phyloP scores from a whole-genome alignment of 2,888 invertebrate genomes.

The Agrotis segetum region DNA sequence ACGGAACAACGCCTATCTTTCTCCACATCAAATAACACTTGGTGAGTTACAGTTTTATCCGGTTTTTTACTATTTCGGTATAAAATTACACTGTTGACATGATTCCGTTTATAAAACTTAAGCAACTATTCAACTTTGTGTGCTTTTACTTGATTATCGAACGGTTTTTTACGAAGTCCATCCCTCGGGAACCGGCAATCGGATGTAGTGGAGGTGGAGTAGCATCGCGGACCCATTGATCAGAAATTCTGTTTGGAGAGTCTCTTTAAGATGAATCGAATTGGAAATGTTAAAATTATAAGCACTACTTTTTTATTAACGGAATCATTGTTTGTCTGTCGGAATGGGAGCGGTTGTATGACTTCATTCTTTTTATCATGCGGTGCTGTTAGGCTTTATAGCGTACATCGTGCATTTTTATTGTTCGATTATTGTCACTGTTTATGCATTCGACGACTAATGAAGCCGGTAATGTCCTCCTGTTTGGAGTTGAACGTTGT shows the following conservation, averaged over 20 bases:
- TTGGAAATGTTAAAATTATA: slow-evolving; percentile 40
- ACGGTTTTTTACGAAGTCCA: slow-evolving; percentile 51
- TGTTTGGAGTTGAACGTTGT: slow-evolving; percentile 20
- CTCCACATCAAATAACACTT: slow-evolving; percentile 76
- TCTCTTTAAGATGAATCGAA: slow-evolving; percentile 26
- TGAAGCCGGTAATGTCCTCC: slow-evolving; percentile 39
- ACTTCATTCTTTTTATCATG: slow-evolving; percentile 71
- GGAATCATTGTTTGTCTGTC: slow-evolving; percentile 68
- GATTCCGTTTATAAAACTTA: slow-evolving; percentile 17
- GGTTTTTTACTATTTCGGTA: slow-evolving; percentile 47
- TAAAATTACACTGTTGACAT: slow-evolving; percentile 32
- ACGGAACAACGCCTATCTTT: slow-evolving; percentile 70
- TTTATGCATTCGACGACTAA: slow-evolving; percentile 34
- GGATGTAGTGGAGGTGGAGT: slow-evolving; percentile 61
- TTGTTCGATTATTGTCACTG: slow-evolving; percentile 48
- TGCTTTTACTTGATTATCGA: slow-evolving; percentile 43
- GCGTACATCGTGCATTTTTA: slow-evolving; percentile 46
- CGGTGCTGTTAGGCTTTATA: slow-evolving; percentile 18
- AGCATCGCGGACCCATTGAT: slow-evolving; percentile 69
- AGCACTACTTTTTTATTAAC: slow-evolving; percentile 66
- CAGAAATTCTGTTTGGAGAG: slow-evolving; percentile 59
- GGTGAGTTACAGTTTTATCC: slow-evolving; percentile 76
- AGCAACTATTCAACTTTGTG: slow-evolving; percentile 27
- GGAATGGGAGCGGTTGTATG: slow-evolving; percentile 75
- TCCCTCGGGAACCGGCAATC: slow-evolving; percentile 73